Evolutionary conservation across 2,797 vertebrate genomes (phyloP).

Genomic region (Halcyon chelicuti): DNA sequence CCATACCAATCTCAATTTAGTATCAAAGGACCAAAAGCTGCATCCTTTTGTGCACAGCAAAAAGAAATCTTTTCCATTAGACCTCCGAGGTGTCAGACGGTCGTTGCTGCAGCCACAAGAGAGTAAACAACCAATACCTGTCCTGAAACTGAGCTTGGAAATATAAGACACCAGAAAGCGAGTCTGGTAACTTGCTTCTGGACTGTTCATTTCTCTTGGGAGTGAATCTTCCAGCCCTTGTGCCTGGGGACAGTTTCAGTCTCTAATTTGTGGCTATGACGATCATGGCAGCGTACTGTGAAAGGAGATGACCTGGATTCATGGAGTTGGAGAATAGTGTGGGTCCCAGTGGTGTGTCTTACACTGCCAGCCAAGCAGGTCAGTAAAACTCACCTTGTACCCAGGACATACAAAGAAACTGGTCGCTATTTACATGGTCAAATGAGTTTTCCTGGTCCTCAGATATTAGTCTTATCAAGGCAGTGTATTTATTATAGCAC

Average conservation of each 20-base stretch:
- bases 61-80: background rate
- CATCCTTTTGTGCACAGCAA: background rate
- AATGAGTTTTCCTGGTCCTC: background rate
- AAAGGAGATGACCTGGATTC: background rate
- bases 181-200: background rate
- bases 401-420: background rate
- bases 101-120: background rate
- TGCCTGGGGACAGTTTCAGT: background rate
- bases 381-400: background rate
- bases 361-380: background rate
- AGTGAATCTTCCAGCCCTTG: background rate
- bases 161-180: background rate
- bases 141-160: background rate
- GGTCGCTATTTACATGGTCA: background rate
- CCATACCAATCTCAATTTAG: background rate
- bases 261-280: background rate
- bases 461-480: background rate
- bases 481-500: background rate
- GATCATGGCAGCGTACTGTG: rapidly evolving
- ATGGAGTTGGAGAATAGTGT: background rate
- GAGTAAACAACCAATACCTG: background rate
- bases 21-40: background rate
- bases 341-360: background rate
- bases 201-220: background rate
- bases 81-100: background rate